Conservation (phyloP, 2,113 vertebrate genomes). For the Leucoraja erinaceus region DNA sequence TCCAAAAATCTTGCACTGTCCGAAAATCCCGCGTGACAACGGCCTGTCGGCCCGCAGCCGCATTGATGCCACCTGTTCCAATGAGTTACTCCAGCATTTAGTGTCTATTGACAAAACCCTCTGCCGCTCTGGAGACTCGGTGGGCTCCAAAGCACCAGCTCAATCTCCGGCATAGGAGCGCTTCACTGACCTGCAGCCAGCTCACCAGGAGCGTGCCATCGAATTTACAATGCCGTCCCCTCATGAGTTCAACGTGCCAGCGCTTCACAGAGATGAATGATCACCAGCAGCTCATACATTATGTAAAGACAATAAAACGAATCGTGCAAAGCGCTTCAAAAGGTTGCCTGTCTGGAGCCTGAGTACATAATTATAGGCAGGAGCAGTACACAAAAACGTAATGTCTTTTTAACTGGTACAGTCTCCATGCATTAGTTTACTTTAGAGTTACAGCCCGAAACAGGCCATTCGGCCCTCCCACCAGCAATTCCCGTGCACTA, state of each 20-base stretch:
- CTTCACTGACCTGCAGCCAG: constrained; percentile 70
- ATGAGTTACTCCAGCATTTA: no score
- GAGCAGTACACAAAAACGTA: constrained; percentile 44
- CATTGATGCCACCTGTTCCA: no score
- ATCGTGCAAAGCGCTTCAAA: constrained; percentile 71
- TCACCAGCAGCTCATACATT: constrained; percentile 80
- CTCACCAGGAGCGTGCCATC: constrained; percentile 76
- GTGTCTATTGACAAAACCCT: constrained; percentile 43
- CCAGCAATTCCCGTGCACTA: no score
- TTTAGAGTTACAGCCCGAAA: no score
- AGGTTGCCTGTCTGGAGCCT: constrained; percentile 56
- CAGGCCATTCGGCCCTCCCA: no score
- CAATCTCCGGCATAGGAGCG: constrained; percentile 64
- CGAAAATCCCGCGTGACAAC: no score
- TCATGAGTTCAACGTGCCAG: constrained; percentile 71
- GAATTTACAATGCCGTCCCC: constrained; percentile 85
- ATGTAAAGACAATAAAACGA: constrained; percentile 90
- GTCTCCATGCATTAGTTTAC: background rate
- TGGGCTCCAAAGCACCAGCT: constrained; percentile 63
- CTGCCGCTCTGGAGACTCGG: constrained; percentile 63
- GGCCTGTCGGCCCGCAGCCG: no score
- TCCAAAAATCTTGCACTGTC: no score
- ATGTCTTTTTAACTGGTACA: background rate
- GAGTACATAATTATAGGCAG: constrained; percentile 51
- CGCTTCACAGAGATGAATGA: constrained; percentile 76